A percentile compares a stretch with the other conserved stretches of the same genome.
These are phyloP conservation scores for Busseola fusca DNA, from an alignment of 2,888 invertebrate genomes.

Conservation along the genomic window DNA sequence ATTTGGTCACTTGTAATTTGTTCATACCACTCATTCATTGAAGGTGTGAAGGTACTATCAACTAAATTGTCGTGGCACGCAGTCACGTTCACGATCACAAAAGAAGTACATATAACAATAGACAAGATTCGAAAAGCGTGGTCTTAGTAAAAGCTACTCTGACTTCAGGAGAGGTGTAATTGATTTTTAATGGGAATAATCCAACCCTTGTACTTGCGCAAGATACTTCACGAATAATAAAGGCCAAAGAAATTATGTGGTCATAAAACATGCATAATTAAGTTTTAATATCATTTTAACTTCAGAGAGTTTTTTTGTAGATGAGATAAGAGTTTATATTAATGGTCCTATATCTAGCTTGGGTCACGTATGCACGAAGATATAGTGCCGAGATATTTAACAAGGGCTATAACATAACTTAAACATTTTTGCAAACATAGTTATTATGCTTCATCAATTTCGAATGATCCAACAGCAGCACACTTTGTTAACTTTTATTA, in stretches of 20 bases:
- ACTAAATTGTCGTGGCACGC: slow-evolving; percentile 34
- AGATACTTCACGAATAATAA: slow-evolving; percentile 51
- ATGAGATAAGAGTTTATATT: slow-evolving; percentile 15
- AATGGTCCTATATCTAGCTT: slow-evolving; percentile 11
- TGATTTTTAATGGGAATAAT: slow-evolving; percentile 71
- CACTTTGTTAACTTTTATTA: slow-evolving; percentile 36
- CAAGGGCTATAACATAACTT: not conserved
- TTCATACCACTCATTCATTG: slow-evolving; percentile 24
- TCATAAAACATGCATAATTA: slow-evolving; percentile 40
- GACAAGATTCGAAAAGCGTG: slow-evolving; percentile 51
- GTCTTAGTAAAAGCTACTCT: slow-evolving; percentile 56
- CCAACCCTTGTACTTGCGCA: slow-evolving; percentile 62
- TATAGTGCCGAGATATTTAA: not conserved
- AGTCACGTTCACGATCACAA: slow-evolving; percentile 56
- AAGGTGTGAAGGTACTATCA: slow-evolving; percentile 31
- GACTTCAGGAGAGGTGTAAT: slow-evolving; percentile 67
- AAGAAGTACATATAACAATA: slow-evolving; percentile 61
- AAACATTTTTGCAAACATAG: not conserved
- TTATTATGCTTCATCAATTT: slow-evolving; percentile 7
- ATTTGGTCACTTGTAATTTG: slow-evolving; percentile 27
- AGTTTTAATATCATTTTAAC: slow-evolving; percentile 40
- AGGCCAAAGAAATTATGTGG: slow-evolving; percentile 45
- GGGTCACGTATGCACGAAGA: not conserved
- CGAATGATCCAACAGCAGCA: slow-evolving; percentile 9
- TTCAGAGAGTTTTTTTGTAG: slow-evolving; percentile 11